phyloP scores from a whole-genome alignment of 2,113 vertebrate genomes.

The Percopsis transmontana region DNA sequence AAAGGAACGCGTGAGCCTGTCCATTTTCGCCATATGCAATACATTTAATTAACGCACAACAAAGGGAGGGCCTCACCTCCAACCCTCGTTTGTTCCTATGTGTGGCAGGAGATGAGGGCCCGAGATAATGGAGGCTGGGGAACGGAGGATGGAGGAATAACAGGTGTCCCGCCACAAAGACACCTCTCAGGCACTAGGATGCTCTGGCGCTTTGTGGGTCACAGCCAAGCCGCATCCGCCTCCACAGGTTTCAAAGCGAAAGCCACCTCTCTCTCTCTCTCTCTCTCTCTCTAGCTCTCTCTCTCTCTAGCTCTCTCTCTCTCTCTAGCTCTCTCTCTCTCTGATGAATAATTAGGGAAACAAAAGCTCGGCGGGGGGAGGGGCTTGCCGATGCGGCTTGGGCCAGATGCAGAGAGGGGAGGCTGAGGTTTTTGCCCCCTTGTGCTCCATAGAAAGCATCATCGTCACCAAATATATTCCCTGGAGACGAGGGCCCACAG shows the following conservation, averaged over 20 bases:
- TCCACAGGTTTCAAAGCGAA: slow-evolving; percentile 79
- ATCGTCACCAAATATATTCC: slow-evolving; percentile 73
- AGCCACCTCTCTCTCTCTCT: slow-evolving; percentile 72
- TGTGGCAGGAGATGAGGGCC: slow-evolving; percentile 21
- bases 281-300: slow-evolving; percentile 68
- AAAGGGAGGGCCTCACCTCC: slow-evolving; percentile 23
- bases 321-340: slow-evolving; percentile 70
- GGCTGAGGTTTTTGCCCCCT: slow-evolving; percentile 67
- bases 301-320: slow-evolving; percentile 70
- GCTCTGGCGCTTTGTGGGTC: slow-evolving; percentile 67
- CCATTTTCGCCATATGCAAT: slow-evolving; percentile 1
- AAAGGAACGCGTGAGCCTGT: not conserved
- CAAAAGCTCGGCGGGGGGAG: slow-evolving; percentile 66
- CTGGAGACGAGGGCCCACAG: slow-evolving; percentile 79
- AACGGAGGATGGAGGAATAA: slow-evolving; percentile 64
- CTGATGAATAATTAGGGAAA: slow-evolving; percentile 76
- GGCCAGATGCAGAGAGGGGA: slow-evolving; percentile 72
- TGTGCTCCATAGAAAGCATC: slow-evolving; percentile 74
- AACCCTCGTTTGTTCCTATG: slow-evolving; percentile 45
- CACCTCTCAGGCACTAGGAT: slow-evolving; percentile 70
- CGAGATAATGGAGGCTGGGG: slow-evolving; percentile 42
- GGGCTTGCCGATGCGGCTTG: slow-evolving; percentile 66
- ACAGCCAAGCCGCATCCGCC: slow-evolving; percentile 73
- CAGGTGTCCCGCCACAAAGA: slow-evolving; percentile 79
- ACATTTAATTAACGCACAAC: slow-evolving; percentile 10